Evolutionary conservation across 1,140 invertebrate genomes (phyloP).

Genomic region (Coenobita brevimanus): DNA sequence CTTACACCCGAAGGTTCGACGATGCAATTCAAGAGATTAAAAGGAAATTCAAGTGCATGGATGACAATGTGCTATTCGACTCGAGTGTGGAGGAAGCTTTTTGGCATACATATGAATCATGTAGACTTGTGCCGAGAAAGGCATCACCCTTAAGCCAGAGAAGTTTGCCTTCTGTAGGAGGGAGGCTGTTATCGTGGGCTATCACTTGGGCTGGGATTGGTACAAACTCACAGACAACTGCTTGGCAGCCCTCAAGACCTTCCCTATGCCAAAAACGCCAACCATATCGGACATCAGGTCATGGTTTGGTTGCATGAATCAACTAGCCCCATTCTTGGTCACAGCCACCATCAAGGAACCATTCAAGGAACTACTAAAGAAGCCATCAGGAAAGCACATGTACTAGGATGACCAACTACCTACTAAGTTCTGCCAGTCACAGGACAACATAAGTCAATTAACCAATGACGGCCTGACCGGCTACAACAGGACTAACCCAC

Average conservation of each 20-base stretch:
- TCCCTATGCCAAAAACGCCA: neutral
- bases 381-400: too few species aligned
- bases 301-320: neutral
- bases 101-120: neutral
- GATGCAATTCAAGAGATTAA: constrained; percentile 15
- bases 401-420: constrained; percentile 16
- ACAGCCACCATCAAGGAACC: neutral
- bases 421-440: neutral
- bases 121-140: too few species aligned
- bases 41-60: constrained; percentile 25
- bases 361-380: too few species aligned
- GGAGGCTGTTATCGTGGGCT: too few species aligned
- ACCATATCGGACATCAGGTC: neutral
- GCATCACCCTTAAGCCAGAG: too few species aligned
- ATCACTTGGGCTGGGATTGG: too few species aligned
- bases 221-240: too few species aligned
- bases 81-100: constrained; percentile 13
- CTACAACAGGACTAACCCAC: constrained; percentile 1
- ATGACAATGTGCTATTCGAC: constrained; percentile 25
- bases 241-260: too few species aligned
- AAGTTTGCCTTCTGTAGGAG: too few species aligned
- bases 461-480: neutral
- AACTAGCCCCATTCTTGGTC: neutral
- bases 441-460: neutral
- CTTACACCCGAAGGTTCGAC: constrained; percentile 42